These are phyloP conservation scores for Drosophila equinoxialis DNA, from an alignment of 1,140 invertebrate genomes.

Conservation along the genomic window DNA sequence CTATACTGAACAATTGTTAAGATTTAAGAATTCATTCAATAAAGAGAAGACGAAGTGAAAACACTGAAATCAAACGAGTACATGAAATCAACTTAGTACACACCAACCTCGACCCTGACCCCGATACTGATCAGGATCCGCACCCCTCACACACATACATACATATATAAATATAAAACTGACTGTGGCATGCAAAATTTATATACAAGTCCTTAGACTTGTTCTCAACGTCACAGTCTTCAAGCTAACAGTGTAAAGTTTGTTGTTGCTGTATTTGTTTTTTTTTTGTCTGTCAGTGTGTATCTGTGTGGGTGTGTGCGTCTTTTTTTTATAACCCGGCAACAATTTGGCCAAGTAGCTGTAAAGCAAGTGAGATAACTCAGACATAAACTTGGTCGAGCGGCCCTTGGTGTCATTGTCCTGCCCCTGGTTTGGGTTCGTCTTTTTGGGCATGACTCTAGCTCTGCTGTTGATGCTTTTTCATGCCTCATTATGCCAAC, in stretches of 20 bases:
- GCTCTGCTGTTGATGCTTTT: constrained; percentile 35
- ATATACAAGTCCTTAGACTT: constrained; percentile 30
- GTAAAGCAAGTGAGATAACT: constrained; percentile 55
- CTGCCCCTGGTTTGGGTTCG: constrained; percentile 4
- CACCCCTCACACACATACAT: constrained; percentile 11
- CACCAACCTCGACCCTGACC: neutral
- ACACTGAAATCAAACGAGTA: too few relatives aligned
- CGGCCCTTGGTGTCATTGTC: constrained; percentile 9
- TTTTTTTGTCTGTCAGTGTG: constrained; percentile 7
- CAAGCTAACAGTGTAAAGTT: constrained; percentile 36
- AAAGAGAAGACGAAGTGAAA: too few relatives aligned
- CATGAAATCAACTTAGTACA: too few relatives aligned
- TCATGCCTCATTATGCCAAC: constrained; percentile 69
- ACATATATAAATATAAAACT: constrained; percentile 34
- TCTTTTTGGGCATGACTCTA: constrained; percentile 1
- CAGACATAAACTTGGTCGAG: constrained; percentile 37
- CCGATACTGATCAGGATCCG: neutral
- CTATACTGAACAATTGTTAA: too few relatives aligned
- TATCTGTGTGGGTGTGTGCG: neutral
- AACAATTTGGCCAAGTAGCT: constrained; percentile 75
- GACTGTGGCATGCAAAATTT: constrained; percentile 58
- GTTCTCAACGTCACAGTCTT: neutral
- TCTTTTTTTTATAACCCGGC: constrained; percentile 55
- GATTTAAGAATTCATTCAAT: too few relatives aligned
- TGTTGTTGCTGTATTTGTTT: neutral